Percentiles rank a stretch among this genome's conserved stretches.
phyloP scores from a whole-genome alignment of 2,888 invertebrate species.

The Trichopoda pennipes region DNA sequence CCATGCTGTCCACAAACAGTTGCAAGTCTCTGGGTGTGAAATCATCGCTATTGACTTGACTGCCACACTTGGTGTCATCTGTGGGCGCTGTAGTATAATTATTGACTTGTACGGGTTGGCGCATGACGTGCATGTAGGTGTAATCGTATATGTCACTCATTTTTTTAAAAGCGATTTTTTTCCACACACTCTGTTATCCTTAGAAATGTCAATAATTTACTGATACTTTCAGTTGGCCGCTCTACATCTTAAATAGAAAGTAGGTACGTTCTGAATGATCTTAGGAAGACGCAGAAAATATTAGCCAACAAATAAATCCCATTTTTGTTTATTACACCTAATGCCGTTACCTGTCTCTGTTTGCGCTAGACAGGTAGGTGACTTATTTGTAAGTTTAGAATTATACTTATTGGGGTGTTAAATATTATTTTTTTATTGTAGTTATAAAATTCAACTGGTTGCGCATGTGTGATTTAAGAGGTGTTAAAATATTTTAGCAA shows the following conservation, averaged over 20 bases:
- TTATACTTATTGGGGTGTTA: background rate
- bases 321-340: background rate
- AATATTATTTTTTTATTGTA: background rate
- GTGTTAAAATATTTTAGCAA: too few relatives aligned
- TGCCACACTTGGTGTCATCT: background rate
- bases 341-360: conserved; percentile 23
- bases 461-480: too few relatives aligned
- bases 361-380: background rate
- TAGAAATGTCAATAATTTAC: conserved; percentile 15
- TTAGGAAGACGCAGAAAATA: background rate
- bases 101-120: conserved; percentile 23
- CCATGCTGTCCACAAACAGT: conserved; percentile 74
- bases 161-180: background rate
- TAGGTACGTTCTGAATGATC: conserved; percentile 16
- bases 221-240: background rate
- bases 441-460: too few relatives aligned
- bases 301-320: conserved; percentile 3
- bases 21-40: conserved; percentile 70
- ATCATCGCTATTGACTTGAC: conserved; percentile 52
- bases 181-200: conserved; percentile 14
- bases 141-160: conserved; percentile 59
- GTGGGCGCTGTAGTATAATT: conserved; percentile 2
- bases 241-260: conserved; percentile 15
- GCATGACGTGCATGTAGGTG: conserved; percentile 40
- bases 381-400: background rate